These are phyloP conservation scores for Melanargia galathea DNA, from an alignment of 2,888 invertebrate species.

Conservation along the genomic window DNA sequence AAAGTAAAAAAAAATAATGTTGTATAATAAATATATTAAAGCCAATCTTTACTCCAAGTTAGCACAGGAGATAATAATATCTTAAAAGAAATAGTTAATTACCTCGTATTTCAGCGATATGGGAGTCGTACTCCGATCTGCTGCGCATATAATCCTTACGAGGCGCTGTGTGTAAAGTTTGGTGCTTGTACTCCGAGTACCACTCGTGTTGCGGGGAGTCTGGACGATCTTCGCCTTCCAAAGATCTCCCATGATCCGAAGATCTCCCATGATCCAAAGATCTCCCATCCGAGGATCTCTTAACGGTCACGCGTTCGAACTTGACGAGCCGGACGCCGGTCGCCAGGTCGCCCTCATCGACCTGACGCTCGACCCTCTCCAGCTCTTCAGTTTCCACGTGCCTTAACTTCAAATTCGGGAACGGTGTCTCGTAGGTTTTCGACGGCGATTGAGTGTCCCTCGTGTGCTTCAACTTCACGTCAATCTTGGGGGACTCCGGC, in stretches of 20 bases:
- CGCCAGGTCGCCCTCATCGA: constrained; percentile 85
- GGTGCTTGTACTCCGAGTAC: constrained; percentile 75
- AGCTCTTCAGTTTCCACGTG: constrained; percentile 69
- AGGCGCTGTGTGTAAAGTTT: constrained; percentile 84
- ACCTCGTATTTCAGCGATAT: constrained; percentile 94
- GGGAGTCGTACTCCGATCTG: constrained; percentile 92
- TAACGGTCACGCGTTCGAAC: constrained; percentile 86
- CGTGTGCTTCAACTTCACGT: constrained; percentile 83
- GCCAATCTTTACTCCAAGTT: too few species aligned
- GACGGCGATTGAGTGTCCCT: constrained; percentile 76
- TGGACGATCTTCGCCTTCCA: constrained; percentile 61
- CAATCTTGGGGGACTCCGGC: constrained; percentile 81
- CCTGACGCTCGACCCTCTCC: constrained; percentile 64
- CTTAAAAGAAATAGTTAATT: constrained; percentile 53
- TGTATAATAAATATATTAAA: too few species aligned
- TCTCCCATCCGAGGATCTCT: constrained; percentile 79
- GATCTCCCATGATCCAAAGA: constrained; percentile 67
- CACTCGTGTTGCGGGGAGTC: constrained; percentile 76
- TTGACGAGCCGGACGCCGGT: constrained; percentile 86
- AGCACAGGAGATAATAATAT: too few species aligned
- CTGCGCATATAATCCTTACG: constrained; percentile 88
- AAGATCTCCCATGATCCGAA: constrained; percentile 59
- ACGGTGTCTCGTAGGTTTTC: constrained; percentile 63
- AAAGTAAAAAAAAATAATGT: too few species aligned
- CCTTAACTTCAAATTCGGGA: constrained; percentile 74